Conservation (phyloP, 2,113 vertebrate genomes). For the Procavia capensis region DNA sequence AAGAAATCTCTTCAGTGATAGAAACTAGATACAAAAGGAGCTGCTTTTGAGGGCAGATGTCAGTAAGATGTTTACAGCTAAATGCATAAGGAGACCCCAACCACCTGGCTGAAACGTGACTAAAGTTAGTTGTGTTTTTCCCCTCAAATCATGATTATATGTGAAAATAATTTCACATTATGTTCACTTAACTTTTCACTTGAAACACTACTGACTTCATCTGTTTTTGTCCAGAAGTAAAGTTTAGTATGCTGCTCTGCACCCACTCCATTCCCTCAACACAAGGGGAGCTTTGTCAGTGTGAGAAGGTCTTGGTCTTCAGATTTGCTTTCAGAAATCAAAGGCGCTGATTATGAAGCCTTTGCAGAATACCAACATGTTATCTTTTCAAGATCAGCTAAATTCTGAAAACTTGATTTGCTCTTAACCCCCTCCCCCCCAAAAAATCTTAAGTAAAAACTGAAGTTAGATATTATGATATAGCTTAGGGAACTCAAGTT, state of each 20-base stretch:
- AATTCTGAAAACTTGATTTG: constrained; percentile 41
- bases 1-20: neutral
- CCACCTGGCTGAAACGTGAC: neutral
- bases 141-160: neutral
- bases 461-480: neutral
- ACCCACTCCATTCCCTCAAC: constrained; percentile 55
- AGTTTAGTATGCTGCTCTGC: constrained; percentile 34
- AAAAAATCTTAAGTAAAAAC: neutral
- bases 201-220: neutral
- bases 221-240: constrained; percentile 57
- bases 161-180: neutral
- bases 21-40: neutral
- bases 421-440: too few relatives aligned
- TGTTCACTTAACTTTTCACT: constrained; percentile 49
- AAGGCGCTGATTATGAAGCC: constrained; percentile 32
- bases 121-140: constrained; percentile 1
- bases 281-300: constrained; percentile 75
- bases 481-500: neutral
- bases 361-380: constrained; percentile 31
- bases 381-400: constrained; percentile 55
- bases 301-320: constrained; percentile 72
- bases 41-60: neutral
- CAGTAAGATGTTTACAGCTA: neutral
- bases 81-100: accelerated
- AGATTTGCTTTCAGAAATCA: constrained; percentile 19